Conservation (phyloP, 2,797 vertebrate species). For the Trichosurus vulpecula region DNA sequence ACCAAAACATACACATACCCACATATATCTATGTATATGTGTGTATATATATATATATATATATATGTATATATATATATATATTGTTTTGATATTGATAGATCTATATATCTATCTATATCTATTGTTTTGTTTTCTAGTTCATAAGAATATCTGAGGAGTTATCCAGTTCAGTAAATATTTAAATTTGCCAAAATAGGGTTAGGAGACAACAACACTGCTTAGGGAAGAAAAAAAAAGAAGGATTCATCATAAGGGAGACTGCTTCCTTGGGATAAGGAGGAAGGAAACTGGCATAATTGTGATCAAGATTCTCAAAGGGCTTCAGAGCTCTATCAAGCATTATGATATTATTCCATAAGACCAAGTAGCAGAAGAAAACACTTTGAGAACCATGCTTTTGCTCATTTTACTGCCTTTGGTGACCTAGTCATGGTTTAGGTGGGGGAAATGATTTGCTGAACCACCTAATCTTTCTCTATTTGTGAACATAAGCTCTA, state of each 20-base stretch:
- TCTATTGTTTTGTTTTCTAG: too few relatives aligned
- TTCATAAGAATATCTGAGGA: too few relatives aligned
- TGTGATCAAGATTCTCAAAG: not conserved
- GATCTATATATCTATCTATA: too few relatives aligned
- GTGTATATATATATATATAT: too few relatives aligned
- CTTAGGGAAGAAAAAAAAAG: not conserved
- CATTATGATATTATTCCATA: not conserved
- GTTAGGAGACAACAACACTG: not conserved
- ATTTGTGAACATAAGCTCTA: not conserved
- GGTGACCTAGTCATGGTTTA: not conserved
- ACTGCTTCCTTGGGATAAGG: not conserved
- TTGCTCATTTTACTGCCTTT: too few relatives aligned
- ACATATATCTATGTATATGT: too few relatives aligned
- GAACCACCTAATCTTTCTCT: not conserved
- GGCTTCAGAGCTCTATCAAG: not conserved
- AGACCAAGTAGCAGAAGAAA: not conserved
- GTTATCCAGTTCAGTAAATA: too few relatives aligned
- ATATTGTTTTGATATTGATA: too few relatives aligned
- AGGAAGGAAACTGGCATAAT: not conserved
- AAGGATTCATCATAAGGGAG: not conserved
- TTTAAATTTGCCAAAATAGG: too few relatives aligned
- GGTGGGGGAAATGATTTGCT: not conserved
- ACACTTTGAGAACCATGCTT: not conserved
- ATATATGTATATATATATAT: too few relatives aligned
- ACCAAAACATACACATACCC: too few relatives aligned